phyloP scores from a whole-genome alignment of 2,797 vertebrate species.

The Manis javanica region DNA sequence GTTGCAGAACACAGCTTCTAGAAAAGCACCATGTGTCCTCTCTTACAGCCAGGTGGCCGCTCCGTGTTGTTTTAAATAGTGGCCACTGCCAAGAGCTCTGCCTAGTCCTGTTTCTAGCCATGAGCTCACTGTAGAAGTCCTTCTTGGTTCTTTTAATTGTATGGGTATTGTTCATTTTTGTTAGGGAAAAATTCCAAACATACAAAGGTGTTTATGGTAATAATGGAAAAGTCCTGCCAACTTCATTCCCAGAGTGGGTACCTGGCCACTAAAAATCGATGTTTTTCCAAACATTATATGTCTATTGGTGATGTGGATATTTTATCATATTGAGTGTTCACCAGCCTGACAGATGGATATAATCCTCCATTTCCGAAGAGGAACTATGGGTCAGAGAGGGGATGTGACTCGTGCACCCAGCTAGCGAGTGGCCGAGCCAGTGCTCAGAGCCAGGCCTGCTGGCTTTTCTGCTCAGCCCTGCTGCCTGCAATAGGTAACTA shows the following conservation, averaged over 20 bases:
- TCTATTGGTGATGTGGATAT: not conserved
- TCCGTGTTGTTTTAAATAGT: not conserved
- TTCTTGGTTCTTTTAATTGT: not conserved
- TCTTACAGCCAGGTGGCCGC: not conserved
- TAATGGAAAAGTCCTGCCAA: not conserved
- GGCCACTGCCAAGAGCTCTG: not conserved
- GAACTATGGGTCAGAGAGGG: not conserved
- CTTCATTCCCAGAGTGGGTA: not conserved
- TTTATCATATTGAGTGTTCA: not conserved
- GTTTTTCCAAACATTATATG: not conserved
- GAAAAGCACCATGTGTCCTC: not conserved
- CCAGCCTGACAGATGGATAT: not conserved
- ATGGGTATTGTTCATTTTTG: not conserved
- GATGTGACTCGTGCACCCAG: not conserved
- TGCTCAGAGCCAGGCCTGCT: not conserved
- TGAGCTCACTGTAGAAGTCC: not conserved
- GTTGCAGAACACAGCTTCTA: not conserved
- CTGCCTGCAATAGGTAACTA: not conserved
- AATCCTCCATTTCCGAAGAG: not conserved
- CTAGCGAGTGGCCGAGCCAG: not conserved
- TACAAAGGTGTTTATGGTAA: not conserved
- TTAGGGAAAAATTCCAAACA: not conserved
- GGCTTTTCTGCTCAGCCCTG: not conserved
- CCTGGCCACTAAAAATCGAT: not conserved
- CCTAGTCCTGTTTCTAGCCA: not conserved